Base-by-base conservation (phyloP, 2,888 invertebrate species). In the Biston stratarius region DNA sequence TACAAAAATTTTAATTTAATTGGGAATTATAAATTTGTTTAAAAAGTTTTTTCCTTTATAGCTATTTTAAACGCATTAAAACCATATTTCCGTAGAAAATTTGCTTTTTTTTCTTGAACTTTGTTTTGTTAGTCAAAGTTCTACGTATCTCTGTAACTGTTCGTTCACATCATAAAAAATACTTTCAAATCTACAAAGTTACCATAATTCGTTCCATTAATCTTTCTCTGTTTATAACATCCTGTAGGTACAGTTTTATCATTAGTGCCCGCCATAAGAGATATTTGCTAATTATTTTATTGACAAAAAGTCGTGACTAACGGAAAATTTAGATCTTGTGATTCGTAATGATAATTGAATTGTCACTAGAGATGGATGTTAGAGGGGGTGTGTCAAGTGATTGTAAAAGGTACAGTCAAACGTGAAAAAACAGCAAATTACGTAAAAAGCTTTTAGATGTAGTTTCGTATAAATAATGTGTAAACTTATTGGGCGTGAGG, bases 371-470 rank as follows among this genome's bases (percentile, higher is more conserved):
- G 40, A 40, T 15, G 14, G 0, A 48, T 15, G 12, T 65, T 61
- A 65, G 60, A 33, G 36, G 24, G 15, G 45, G 34, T 38, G 49
- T 66, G 66, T 57, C 33, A 66, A 64, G 42, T 60, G 36, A 42
- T 24, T 48, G 34, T 11, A 53, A 51, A 34, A 36, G 14, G n/a
- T 51, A 51, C 36, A 51, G 36, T 51, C 51, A 51, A 3, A 51
- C 51, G 9, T n/a, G 36, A 51, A 51, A n/a, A 7, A 5, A 1
- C 2, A 8, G 36, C 34, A 51, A 48, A 8, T 14, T 14, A n/a
- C 8, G 10, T n/a, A n/a, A 48, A 33, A 48, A 34, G 9, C 15
- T 49, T 49, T 24, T 1, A 49, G 34, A 33, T 49, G 6, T 24
- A 24, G 24, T 24, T 24, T 24, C 24, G 24, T 24, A 24, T 24